phyloP scores from a whole-genome alignment of 2,797 vertebrate species.

The Yasuhikotakia modesta region DNA sequence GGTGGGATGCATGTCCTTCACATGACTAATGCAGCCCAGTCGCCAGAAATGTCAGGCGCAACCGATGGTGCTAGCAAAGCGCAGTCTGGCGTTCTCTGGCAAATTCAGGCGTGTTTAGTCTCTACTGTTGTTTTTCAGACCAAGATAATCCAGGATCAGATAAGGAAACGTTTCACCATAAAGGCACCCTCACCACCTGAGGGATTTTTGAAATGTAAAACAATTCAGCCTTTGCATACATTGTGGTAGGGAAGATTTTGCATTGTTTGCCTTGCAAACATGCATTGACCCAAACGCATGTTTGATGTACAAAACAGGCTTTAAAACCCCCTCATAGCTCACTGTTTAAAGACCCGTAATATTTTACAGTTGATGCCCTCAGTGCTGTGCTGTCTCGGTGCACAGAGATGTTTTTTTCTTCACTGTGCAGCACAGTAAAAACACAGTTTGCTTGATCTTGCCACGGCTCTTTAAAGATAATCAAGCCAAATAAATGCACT shows the following conservation, averaged over 20 bases:
- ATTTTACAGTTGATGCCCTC: background rate
- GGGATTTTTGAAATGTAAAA: constrained; percentile 63
- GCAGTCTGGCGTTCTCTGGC: background rate
- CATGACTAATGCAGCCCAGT: background rate
- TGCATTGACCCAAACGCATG: constrained; percentile 3
- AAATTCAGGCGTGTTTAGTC: constrained; percentile 24
- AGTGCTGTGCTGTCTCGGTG: background rate
- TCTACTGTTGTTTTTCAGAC: constrained; percentile 14
- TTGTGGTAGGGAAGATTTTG: constrained; percentile 34
- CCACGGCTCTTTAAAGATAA: constrained; percentile 11
- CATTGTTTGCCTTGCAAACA: constrained; percentile 47
- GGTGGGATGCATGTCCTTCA: constrained; percentile 12
- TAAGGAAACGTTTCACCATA: constrained; percentile 12
- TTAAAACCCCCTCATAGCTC: constrained; percentile 1
- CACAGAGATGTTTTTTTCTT: background rate
- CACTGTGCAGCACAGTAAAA: background rate
- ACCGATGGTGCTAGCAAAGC: constrained; percentile 5
- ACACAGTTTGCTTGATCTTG: constrained; percentile 7
- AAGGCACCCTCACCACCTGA: constrained; percentile 8
- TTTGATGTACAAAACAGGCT: background rate
- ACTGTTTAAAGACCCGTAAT: constrained; percentile 18
- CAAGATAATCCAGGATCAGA: constrained; percentile 29
- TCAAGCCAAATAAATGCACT: constrained; percentile 21
- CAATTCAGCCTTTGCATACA: constrained; percentile 66
- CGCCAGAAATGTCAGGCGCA: constrained; percentile 9